phyloP scores from a whole-genome alignment of 2,113 vertebrate genomes.

The Isichthys henryi region DNA sequence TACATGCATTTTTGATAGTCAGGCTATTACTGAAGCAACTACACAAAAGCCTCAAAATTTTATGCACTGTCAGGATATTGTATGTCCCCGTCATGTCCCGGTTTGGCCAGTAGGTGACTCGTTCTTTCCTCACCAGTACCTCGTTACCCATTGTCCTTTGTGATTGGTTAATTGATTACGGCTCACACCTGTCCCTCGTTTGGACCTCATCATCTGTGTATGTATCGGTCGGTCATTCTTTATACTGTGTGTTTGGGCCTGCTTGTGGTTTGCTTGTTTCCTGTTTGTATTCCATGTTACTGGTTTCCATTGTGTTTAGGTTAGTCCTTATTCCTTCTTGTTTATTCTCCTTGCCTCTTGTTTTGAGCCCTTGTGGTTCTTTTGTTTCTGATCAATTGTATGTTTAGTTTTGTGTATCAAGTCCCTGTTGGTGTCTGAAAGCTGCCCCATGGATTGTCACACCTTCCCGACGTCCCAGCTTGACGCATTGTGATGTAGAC shows the following conservation, averaged over 20 bases:
- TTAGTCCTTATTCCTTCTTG: not conserved
- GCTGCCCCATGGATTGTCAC: too few species aligned
- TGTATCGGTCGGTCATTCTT: not conserved
- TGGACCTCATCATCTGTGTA: not conserved
- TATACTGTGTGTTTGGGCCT: not conserved
- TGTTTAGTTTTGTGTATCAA: not conserved
- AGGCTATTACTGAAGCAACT: not conserved
- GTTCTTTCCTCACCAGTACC: not conserved
- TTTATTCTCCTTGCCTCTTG: not conserved
- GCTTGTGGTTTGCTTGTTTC: not conserved
- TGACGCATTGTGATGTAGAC: not conserved
- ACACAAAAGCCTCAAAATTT: not conserved
- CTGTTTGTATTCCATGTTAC: not conserved
- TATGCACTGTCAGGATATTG: not conserved
- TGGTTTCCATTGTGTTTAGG: not conserved
- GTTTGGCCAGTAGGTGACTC: not conserved
- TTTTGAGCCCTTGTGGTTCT: not conserved
- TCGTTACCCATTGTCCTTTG: not conserved
- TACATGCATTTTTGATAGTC: not conserved
- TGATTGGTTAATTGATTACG: not conserved
- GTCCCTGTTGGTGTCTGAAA: not conserved
- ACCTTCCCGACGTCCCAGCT: too few species aligned
- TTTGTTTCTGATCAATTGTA: not conserved
- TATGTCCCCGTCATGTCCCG: not conserved
- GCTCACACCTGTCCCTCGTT: not conserved